These are phyloP conservation scores for Diplogasteroides magnus DNA, from an alignment of 1,140 invertebrate species.

Conservation along the genomic window DNA sequence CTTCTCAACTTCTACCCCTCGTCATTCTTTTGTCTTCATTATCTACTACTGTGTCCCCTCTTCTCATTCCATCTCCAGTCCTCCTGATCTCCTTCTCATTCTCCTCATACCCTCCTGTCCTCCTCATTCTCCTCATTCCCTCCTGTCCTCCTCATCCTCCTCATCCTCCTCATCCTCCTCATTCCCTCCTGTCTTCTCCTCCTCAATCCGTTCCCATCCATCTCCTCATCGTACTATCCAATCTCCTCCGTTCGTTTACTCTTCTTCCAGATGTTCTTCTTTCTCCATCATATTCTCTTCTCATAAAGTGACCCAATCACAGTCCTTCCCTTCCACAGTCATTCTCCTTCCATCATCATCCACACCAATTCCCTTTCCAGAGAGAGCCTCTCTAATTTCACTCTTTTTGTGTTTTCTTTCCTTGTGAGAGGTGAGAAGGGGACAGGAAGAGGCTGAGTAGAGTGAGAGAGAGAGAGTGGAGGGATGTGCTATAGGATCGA, in stretches of 20 bases:
- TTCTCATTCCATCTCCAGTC: too few species aligned
- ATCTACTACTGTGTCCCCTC: too few species aligned
- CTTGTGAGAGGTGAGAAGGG: conserved; percentile 5
- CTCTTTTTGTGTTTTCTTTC: conserved; percentile 3
- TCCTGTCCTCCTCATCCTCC: neutral
- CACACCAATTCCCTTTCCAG: conserved; percentile 9
- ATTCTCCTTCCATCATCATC: conserved; percentile 3
- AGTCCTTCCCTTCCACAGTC: conserved; percentile 5
- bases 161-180: neutral
- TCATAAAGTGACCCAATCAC: neutral
- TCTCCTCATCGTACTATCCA: neutral
- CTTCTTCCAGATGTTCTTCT: conserved; percentile 1
- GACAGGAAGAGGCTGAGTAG: neutral
- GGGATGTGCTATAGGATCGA: neutral
- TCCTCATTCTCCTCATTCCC: neutral
- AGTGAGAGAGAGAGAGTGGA: conserved; percentile 1
- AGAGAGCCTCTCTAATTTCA: conserved; percentile 3
- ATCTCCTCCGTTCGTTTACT: neutral
- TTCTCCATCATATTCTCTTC: neutral
- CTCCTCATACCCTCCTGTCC: neutral
- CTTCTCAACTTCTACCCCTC: too few species aligned
- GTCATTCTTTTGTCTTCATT: too few species aligned
- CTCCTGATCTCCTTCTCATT: too few species aligned
- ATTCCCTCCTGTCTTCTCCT: neutral
- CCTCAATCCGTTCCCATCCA: neutral